These are phyloP conservation scores for Thelaira solivaga DNA, from an alignment of 2,888 invertebrate genomes.

Conservation along the genomic window DNA sequence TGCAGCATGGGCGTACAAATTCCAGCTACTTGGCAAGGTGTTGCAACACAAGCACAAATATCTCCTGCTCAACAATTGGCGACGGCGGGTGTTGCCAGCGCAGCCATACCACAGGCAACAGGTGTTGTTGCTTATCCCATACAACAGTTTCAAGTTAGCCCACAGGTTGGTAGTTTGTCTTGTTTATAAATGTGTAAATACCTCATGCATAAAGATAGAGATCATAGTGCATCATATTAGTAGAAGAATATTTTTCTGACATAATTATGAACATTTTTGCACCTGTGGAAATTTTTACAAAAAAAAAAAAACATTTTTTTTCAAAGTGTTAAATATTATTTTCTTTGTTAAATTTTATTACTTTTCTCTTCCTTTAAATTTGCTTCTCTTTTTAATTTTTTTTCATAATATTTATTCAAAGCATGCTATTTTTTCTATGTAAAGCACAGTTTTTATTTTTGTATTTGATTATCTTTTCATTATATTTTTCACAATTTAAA, in stretches of 20 bases:
- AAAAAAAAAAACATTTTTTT: too few species aligned
- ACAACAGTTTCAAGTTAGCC: constrained; percentile 92
- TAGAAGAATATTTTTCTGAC: constrained; percentile 20
- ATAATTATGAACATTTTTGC: constrained; percentile 52
- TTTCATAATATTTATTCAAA: too few species aligned
- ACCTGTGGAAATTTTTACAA: constrained; percentile 52
- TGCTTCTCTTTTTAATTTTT: too few species aligned
- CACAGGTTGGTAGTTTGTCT: constrained; percentile 74
- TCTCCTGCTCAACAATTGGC: constrained; percentile 83
- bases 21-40: constrained; percentile 86
- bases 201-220: not conserved
- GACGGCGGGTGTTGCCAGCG: constrained; percentile 83
- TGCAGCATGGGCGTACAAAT: constrained; percentile 91
- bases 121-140: constrained; percentile 93
- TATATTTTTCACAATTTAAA: too few species aligned
- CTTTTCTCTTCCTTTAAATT: not conserved
- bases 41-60: constrained; percentile 85
- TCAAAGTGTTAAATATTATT: constrained; percentile 17
- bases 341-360: not conserved
- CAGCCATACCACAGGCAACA: constrained; percentile 84
- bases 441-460: too few species aligned
- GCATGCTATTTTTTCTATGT: too few species aligned
- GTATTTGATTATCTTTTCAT: too few species aligned
- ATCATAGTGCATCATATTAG: not conserved
- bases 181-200: constrained; percentile 33